Evolutionary conservation across 2,888 invertebrate genomes (phyloP), one percentile per base, ranked within the genome.

Genomic region (Epistrophe grossulariae): DNA sequence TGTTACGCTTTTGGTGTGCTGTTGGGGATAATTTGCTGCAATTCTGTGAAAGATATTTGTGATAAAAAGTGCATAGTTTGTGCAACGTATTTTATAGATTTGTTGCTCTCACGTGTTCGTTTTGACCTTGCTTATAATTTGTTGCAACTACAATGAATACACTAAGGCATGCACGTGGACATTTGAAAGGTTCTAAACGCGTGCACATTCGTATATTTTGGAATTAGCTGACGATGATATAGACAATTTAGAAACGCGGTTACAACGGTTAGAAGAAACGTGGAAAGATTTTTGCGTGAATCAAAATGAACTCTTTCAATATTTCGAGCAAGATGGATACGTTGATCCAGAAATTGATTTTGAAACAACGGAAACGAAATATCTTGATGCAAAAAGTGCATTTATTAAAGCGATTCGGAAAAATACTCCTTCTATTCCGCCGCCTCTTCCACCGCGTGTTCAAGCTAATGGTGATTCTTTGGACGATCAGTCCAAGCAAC

Each of bases 341-440:
- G 11, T 11, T 50, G 68, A 68, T 52, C 50, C 68, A 6, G 52
- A 68, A 38, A 57, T 31, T 10, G 72, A 59, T n/a, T 57, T 72
- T 28, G 59, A 28, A 10, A 4, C 24, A 8, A 50, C 50, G 11
- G 50, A 50, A 11, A 19, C 11, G 4, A 50, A 50, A 50, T 68
- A 68, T 38, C 15, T 76, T 3, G 64, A 35, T 40, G 50, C 62
- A 5, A 76, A 76, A 64, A 31, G 50, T 62, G 73, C 74, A 5
- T 55, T 24, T 52, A 13, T 28, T 19, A 52, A 52, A 52, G 52
- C 24, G 11, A 50, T 50, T 50, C 19, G 19, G 1, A n/a, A 9
- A 15, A 13, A 28, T 15, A 24, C 28, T 55, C 57, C 57, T 31
- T 31, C 57, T 15, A 35, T n/a, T n/a, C n/a, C n/a, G n/a, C n/a